Evolutionary conservation across 2,797 vertebrate species (phyloP), one percentile per base, ranked within the genome.

Genomic region (Myotis vivesi): DNA sequence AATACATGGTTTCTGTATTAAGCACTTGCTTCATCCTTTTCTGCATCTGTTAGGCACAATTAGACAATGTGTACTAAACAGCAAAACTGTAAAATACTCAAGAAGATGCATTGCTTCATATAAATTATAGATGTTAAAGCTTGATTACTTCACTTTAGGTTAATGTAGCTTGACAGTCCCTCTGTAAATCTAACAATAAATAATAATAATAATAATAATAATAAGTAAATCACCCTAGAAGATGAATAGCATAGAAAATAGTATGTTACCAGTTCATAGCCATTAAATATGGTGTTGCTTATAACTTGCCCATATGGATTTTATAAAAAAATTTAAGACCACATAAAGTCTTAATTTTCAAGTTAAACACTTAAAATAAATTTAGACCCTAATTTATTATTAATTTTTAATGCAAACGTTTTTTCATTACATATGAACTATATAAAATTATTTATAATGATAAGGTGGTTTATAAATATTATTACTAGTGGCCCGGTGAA

Each of bases 141-240:
- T 91, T 95, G 95, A 97, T 97, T 96, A 95, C 62, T 82, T 96
- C 89, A 95, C 53, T 95, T 91, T 93, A 94, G 92, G 81, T 97
- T 95, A 96, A 96, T 96, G 72, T 38, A 94, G 73, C 90, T 96
- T 96, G 51, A 95, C 76, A 93, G 41, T 53, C 11, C 49, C 49
- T 93, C 36, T 77, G 68, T 90, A 97, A 94, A 96, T 91, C 87
- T 73, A 38, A 85, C 87, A 94, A 92, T 89, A 95, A 94, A 55
- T 73, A 51, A 84, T 89, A 95, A 91, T 92, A 95, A 93, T 93
- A 94, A 89, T 87, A 94, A 8, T 55, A 44, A 94, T 95, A 93
- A 53, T 62, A 89, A 92, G 53, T 87, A 96, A 95, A 93, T 97
- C 83, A 89, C 44, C 15, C 9, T 62, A 38, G 30, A 87, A 95